A percentile compares a stretch with the other conserved stretches of the same genome.
Conservation (phyloP, 2,888 invertebrate species). For the Steromphala cineraria region DNA sequence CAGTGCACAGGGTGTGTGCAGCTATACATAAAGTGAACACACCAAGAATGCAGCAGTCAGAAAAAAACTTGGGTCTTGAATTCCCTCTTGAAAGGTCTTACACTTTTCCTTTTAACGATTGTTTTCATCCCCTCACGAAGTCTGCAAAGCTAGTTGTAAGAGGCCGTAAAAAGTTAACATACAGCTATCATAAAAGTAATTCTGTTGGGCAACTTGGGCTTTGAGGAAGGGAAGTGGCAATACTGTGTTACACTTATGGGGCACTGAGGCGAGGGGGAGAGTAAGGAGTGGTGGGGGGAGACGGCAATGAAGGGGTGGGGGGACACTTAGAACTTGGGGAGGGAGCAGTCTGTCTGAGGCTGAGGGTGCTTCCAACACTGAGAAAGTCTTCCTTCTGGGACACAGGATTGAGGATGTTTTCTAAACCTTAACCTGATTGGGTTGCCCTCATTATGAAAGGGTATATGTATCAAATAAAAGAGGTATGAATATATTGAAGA, state of each 20-base stretch:
- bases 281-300: neutral
- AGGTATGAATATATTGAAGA: too few species aligned
- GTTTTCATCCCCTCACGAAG: neutral
- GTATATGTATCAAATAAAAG: too few species aligned
- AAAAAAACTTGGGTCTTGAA: neutral
- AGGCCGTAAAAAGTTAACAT: neutral
- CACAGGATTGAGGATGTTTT: too few species aligned
- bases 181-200: neutral
- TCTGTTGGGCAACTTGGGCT: neutral
- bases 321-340: neutral
- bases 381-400: too few species aligned
- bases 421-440: too few species aligned
- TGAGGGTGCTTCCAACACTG: neutral
- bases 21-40: neutral
- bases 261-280: neutral
- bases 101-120: neutral
- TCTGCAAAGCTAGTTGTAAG: constrained; percentile 1
- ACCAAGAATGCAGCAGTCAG: neutral
- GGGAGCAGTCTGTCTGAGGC: neutral
- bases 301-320: neutral
- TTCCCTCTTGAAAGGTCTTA: neutral
- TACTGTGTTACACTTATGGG: neutral
- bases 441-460: too few species aligned
- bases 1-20: neutral
- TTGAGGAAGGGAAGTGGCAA: too few species aligned